phyloP scores from a whole-genome alignment of 2,113 vertebrate genomes.

The Atlantisia rogersi region DNA sequence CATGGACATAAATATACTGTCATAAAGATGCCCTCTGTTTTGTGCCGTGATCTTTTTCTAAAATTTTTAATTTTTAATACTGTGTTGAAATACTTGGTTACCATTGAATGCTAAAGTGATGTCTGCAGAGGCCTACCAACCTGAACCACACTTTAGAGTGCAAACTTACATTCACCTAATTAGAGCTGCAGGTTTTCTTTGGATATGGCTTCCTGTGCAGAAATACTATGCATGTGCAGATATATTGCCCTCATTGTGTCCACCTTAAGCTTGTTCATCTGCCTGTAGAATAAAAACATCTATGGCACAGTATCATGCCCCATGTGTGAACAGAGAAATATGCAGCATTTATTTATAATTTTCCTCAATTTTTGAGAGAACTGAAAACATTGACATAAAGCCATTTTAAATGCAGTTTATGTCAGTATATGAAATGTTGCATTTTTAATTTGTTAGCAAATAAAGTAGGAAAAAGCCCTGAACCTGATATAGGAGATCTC shows the following conservation, averaged over 20 bases:
- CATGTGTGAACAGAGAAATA: background rate
- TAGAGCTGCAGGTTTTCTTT: background rate
- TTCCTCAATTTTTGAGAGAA: background rate
- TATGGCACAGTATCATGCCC: background rate
- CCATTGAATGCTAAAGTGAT: accelerated
- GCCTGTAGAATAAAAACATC: background rate
- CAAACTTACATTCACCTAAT: background rate
- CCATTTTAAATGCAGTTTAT: background rate
- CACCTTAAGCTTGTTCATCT: background rate
- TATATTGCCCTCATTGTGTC: background rate
- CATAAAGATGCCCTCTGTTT: background rate
- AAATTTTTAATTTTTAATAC: background rate
- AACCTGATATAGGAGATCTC: background rate
- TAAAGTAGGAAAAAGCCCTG: background rate
- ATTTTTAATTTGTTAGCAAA: background rate
- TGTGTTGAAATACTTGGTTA: background rate
- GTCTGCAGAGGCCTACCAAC: background rate
- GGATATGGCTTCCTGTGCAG: background rate
- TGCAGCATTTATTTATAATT: background rate
- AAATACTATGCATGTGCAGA: background rate
- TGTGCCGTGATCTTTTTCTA: background rate
- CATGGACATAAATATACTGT: background rate
- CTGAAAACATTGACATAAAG: background rate
- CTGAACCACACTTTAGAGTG: background rate
- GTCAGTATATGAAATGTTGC: background rate